phyloP scores from a whole-genome alignment of 2,888 invertebrate species.

The Ophion ventricosus region DNA sequence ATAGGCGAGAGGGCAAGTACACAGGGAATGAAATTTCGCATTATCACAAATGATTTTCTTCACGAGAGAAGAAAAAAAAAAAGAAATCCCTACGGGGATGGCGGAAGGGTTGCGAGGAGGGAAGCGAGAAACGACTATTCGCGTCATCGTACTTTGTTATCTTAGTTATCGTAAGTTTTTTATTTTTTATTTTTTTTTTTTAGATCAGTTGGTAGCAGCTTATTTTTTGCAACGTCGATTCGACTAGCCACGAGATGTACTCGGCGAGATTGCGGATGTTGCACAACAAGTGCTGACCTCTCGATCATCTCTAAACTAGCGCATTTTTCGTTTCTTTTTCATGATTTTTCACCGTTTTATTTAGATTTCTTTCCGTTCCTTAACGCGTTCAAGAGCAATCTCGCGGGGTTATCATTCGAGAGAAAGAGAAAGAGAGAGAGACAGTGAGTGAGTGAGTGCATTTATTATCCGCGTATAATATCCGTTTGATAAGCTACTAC shows the following conservation, averaged over 20 bases:
- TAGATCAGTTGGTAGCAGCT: constrained; percentile 70
- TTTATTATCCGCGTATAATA: constrained; percentile 71
- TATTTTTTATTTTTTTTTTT: constrained; percentile 12
- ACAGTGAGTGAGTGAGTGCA: constrained; percentile 68
- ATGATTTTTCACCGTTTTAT: neutral
- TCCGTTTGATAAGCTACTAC: constrained; percentile 68
- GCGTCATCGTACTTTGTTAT: constrained; percentile 70
- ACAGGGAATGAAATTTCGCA: constrained; percentile 74
- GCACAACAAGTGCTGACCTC: constrained; percentile 16
- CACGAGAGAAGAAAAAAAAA: constrained; percentile 32
- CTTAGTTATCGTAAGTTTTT: constrained; percentile 69
- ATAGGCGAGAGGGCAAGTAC: constrained; percentile 42
- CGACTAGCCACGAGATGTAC: constrained; percentile 11
- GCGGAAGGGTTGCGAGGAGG: neutral
- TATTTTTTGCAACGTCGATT: constrained; percentile 68
- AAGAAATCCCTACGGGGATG: no score
- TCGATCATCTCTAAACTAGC: neutral
- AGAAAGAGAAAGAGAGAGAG: no score
- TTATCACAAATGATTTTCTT: constrained; percentile 77
- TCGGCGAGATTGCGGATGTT: constrained; percentile 33
- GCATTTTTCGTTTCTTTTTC: neutral
- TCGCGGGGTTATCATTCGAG: constrained; percentile 71
- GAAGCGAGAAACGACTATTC: constrained; percentile 66
- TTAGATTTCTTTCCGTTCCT: constrained; percentile 62
- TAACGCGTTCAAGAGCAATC: constrained; percentile 58